A percentile compares a stretch with the other conserved stretches of the same genome.
phyloP scores from a whole-genome alignment of 2,113 vertebrate genomes.

The Mesoclemmys tuberculata region DNA sequence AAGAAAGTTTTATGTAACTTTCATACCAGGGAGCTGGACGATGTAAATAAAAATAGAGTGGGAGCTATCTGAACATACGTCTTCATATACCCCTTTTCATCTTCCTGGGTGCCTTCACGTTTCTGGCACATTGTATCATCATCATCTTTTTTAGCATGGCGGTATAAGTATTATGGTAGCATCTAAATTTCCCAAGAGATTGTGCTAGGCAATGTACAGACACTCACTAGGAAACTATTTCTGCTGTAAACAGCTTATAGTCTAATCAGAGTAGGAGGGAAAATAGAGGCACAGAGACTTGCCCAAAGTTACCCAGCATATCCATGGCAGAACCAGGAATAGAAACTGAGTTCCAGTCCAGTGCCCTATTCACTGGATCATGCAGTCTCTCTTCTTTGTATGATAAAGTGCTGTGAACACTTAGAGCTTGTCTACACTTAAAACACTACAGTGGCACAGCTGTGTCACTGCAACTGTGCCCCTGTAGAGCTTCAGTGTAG shows the following conservation, averaged over 20 bases:
- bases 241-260: not conserved
- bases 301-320: not conserved
- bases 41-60: not conserved
- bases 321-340: slow-evolving; percentile 9
- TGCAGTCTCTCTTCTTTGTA: not conserved
- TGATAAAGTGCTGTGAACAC: not conserved
- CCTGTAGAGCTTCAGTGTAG: not conserved
- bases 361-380: not conserved
- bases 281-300: slow-evolving; percentile 27
- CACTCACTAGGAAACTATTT: not conserved
- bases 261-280: not conserved
- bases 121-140: not conserved
- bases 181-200: not conserved
- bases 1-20: not conserved
- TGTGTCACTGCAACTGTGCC: not conserved
- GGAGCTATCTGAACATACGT: not conserved
- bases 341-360: not conserved
- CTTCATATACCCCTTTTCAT: not conserved
- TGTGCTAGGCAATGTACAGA: not conserved
- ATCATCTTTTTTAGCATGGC: not conserved
- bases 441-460: not conserved
- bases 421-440: not conserved
- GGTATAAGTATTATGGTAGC: not conserved
- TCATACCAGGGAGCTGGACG: not conserved
- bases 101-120: not conserved